Evolutionary conservation across 2,888 invertebrate genomes (phyloP).

Genomic region (Pilophorus perplexus): DNA sequence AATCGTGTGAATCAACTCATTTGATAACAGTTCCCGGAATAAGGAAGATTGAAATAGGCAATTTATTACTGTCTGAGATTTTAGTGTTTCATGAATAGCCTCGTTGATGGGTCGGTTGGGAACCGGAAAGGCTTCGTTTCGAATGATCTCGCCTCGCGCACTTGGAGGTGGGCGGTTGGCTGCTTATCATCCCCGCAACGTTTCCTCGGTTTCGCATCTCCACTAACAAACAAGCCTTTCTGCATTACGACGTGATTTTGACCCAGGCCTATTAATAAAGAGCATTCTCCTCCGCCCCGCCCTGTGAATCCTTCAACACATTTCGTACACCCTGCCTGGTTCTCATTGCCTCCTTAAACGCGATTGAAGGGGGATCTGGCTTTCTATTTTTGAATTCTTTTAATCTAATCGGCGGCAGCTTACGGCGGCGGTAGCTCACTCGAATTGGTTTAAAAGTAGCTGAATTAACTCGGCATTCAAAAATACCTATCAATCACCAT

Average conservation of each 20-base stretch:
- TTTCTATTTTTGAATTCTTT: neutral
- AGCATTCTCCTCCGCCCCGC: neutral
- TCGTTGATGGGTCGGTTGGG: neutral
- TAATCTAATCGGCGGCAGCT: conserved; percentile 11
- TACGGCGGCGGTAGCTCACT: neutral
- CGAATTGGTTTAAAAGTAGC: conserved; percentile 9
- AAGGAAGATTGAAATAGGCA: conserved; percentile 3
- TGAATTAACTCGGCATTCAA: too few species aligned
- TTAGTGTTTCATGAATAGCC: conserved; percentile 2
- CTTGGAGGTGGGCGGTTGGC: too few species aligned
- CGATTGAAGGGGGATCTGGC: conserved; percentile 18
- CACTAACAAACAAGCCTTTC: conserved; percentile 14
- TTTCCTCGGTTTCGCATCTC: conserved; percentile 3
- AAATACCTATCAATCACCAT: too few species aligned
- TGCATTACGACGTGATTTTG: conserved; percentile 10
- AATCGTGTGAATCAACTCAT: neutral
- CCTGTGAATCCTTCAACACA: too few species aligned
- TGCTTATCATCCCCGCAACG: conserved; percentile 7
- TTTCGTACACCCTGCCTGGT: neutral
- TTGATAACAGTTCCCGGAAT: neutral
- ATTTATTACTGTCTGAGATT: conserved; percentile 1
- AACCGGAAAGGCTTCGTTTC: too few species aligned
- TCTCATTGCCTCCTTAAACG: neutral
- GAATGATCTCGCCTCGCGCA: too few species aligned
- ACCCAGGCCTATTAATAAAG: conserved; percentile 5